These are phyloP conservation scores for Spodoptera exigua DNA, from an alignment of 2,888 invertebrate species.

Conservation along the genomic window DNA sequence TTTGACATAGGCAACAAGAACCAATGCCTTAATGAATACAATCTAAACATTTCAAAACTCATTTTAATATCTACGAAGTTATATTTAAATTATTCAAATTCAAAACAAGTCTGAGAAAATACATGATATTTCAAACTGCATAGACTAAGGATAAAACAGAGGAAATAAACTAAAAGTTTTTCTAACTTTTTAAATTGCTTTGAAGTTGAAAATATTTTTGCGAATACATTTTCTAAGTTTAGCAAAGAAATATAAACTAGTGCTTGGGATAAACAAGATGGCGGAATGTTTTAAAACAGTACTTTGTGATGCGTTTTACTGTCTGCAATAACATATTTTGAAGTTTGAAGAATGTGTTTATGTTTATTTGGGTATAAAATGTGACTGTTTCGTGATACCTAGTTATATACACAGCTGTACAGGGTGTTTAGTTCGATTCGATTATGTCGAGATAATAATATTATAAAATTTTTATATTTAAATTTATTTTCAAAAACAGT, in stretches of 20 bases:
- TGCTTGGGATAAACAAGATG: conserved; percentile 22
- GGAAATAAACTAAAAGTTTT: conserved; percentile 44
- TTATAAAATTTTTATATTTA: no score
- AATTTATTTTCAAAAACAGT: no score
- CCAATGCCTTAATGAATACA: not conserved
- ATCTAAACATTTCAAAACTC: conserved; percentile 5
- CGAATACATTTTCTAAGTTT: conserved; percentile 32
- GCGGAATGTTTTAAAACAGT: conserved; percentile 13
- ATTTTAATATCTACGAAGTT: not conserved
- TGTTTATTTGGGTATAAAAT: no score
- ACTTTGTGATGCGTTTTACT: conserved; percentile 18
- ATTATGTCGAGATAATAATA: no score
- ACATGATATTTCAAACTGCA: conserved; percentile 16
- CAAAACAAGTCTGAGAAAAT: conserved; percentile 11
- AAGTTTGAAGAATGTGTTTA: conserved; percentile 1
- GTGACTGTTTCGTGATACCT: no score
- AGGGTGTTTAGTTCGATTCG: no score
- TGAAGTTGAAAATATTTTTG: conserved; percentile 34
- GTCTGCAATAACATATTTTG: conserved; percentile 25
- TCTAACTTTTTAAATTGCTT: conserved; percentile 48
- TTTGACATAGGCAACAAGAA: no score
- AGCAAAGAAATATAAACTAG: conserved; percentile 22
- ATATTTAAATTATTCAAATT: conserved; percentile 1
- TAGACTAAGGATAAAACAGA: conserved; percentile 30
- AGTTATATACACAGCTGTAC: no score